Conservation (phyloP, 2,113 vertebrate species). For the Maccullochella peelii region DNA sequence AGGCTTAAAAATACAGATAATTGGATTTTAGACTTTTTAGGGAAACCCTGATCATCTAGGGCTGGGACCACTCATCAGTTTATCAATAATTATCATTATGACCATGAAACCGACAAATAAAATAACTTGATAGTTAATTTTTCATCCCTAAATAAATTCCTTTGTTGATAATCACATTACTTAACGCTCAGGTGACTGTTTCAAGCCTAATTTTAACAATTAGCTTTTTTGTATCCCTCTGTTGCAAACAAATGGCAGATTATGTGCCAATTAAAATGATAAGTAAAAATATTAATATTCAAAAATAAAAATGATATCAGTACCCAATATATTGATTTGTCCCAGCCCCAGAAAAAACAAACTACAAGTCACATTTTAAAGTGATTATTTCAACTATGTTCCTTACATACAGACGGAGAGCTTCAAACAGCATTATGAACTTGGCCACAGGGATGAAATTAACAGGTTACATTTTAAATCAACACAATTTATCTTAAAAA, state of each 20-base stretch:
- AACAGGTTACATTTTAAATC: background rate
- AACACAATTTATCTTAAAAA: background rate
- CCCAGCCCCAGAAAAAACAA: background rate
- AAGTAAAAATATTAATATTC: background rate
- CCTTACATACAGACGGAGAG: background rate
- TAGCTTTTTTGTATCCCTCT: background rate
- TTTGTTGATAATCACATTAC: background rate
- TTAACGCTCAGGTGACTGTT: background rate
- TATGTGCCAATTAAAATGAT: background rate
- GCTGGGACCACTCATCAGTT: background rate
- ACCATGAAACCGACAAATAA: background rate
- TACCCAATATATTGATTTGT: background rate
- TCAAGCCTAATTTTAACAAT: background rate
- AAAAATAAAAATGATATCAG: background rate
- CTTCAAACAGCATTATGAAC: background rate
- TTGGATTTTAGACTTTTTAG: no score
- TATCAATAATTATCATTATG: background rate
- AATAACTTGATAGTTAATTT: background rate
- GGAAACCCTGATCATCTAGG: no score
- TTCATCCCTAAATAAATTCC: background rate
- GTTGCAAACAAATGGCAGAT: background rate
- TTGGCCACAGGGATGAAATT: background rate
- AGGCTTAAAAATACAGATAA: no score
- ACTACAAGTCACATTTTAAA: background rate
- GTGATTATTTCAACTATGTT: background rate